Evolutionary conservation across 2,888 invertebrate genomes (phyloP).

Genomic region (Endotricha flammealis): DNA sequence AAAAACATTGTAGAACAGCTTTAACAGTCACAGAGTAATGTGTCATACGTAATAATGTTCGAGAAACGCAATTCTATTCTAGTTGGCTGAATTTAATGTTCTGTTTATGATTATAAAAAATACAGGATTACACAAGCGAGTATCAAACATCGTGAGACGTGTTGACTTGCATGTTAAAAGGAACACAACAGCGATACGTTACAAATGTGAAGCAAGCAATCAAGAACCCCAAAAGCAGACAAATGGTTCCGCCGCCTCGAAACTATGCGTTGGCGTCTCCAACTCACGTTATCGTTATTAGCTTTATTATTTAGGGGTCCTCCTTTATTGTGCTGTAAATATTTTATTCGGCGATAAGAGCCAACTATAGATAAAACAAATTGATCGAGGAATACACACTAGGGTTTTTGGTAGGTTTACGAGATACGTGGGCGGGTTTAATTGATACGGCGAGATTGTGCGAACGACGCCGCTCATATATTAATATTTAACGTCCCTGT

Average conservation of each 20-base stretch:
- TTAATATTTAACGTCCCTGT: conserved; percentile 57
- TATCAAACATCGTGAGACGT: too few species aligned
- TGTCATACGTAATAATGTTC: too few species aligned
- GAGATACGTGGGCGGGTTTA: conserved; percentile 60
- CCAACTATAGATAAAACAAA: conserved; percentile 66
- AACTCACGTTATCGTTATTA: conserved; percentile 61
- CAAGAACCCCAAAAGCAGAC: conserved; percentile 1
- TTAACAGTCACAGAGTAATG: too few species aligned
- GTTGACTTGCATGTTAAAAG: too few species aligned
- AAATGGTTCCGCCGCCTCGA: not conserved
- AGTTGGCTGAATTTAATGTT: too few species aligned
- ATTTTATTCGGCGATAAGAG: conserved; percentile 69
- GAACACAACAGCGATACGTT: too few species aligned
- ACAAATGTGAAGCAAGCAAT: not conserved
- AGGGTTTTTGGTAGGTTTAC: conserved; percentile 53
- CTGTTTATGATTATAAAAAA: too few species aligned
- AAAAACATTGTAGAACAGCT: too few species aligned
- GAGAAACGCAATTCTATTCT: too few species aligned
- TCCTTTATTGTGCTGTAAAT: conserved; percentile 74
- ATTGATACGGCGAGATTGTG: conserved; percentile 65
- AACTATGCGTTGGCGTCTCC: conserved; percentile 31
- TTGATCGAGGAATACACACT: conserved; percentile 58
- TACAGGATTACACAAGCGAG: too few species aligned
- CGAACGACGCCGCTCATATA: conserved; percentile 51
- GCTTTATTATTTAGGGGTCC: conserved; percentile 62